Conservation (phyloP, 2,113 vertebrate species). For the Tragelaphus buxtoni region DNA sequence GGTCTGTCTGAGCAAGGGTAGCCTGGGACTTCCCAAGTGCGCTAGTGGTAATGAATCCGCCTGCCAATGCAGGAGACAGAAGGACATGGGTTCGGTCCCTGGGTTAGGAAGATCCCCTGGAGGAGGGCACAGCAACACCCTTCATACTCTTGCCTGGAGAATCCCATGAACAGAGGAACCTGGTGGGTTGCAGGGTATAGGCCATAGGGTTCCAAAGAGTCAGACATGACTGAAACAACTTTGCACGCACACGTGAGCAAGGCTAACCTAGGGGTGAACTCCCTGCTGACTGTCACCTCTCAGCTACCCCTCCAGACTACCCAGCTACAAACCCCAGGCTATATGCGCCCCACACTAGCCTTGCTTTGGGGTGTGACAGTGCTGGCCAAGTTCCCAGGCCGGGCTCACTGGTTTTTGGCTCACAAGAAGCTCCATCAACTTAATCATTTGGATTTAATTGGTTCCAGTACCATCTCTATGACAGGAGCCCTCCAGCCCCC, state of each 20-base stretch:
- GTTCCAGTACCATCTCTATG: background rate
- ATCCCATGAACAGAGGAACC: background rate
- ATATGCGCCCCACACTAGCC: accelerated
- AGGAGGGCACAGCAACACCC: background rate
- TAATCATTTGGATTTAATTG: background rate
- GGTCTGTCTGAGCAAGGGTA: background rate
- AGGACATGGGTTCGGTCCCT: background rate
- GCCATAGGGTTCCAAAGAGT: background rate
- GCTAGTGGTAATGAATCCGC: background rate
- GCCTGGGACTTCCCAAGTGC: background rate
- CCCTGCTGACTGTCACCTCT: background rate
- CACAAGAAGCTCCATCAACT: background rate
- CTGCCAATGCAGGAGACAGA: background rate
- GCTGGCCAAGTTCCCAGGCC: background rate
- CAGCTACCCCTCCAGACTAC: background rate
- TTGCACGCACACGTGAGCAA: background rate
- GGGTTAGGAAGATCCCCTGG: background rate
- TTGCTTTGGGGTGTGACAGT: background rate
- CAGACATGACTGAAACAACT: background rate
- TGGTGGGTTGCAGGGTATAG: background rate
- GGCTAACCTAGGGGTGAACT: background rate
- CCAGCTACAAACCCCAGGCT: no score
- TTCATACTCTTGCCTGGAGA: background rate
- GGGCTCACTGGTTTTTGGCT: background rate
- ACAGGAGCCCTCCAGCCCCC: no score